Base-by-base conservation (phyloP, 1,140 invertebrate species). In the Listronotus bonariensis region DNA sequence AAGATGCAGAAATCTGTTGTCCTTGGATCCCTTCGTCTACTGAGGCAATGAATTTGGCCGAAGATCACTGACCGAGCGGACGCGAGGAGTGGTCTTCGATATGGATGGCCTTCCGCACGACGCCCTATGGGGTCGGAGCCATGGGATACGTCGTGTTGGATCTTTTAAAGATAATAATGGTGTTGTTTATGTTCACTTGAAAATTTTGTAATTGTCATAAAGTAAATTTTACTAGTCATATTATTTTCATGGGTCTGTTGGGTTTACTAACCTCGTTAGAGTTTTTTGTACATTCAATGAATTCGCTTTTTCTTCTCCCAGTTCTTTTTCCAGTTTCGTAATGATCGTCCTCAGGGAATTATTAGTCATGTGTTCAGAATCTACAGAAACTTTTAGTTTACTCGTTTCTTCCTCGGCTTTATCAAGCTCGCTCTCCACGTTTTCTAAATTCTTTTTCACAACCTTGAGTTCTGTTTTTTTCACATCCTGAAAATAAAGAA, bases 221-320 rank as follows among this genome's bases (percentile, higher is more conserved):
- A n/a, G n/a, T n/a, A n/a, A n/a, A n/a, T n/a, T n/a, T n/a, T n/a
- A n/a, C n/a, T n/a, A n/a, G n/a, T n/a, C 15, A 38, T 49, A 40
- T 12, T 36, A 48, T 8, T 12, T 46, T 15, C 32, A 12, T 11
- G 38, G 7, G 7, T 46, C 34, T 20, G 7, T 6, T 12, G 5
- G 6, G 14, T n/a, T 26, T 68, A 66, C 55, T 67, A 31, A 79
- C 76, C 78, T 78, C 1, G 77, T 72, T 51, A 78, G 57, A 1
- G 76, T 77, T 53, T 77, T 77, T 57, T 78, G 77, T 15, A 78
- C 75, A 67, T 77, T 77, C 38, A 77, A 61, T 11, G 71, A 76
- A 68, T 78, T 74, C 10, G 65, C 60, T 56, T 72, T 74, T 60
- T 79, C 76, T 41, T 79, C 76, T 17, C 67, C 66, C 18, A 79